phyloP scores from a whole-genome alignment of 2,888 invertebrate species.

The Drosophila sordidapex region DNA sequence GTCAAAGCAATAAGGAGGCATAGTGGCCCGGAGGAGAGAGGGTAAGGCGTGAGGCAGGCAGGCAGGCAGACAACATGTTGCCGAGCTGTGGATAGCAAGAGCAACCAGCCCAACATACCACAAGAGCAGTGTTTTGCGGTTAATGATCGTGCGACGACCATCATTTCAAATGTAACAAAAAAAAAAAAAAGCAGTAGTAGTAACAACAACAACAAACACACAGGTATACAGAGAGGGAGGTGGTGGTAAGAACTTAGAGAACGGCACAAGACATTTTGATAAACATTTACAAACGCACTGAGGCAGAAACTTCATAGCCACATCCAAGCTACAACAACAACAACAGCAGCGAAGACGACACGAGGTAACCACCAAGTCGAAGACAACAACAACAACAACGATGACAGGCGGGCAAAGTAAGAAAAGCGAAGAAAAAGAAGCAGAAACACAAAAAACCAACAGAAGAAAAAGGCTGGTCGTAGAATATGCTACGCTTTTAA shows the following conservation, averaged over 20 bases:
- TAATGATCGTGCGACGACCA: conserved; percentile 81
- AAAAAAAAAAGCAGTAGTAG: conserved; percentile 31
- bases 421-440: conserved; percentile 28
- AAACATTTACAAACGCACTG: conserved; percentile 79
- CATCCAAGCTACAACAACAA: conserved; percentile 41
- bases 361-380: conserved; percentile 53
- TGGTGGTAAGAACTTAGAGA: conserved; percentile 47
- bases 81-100: conserved; percentile 41
- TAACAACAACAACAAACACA: conserved; percentile 37
- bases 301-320: conserved; percentile 71
- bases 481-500: conserved; percentile 80
- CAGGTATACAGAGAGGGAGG: conserved; percentile 9
- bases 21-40: neutral
- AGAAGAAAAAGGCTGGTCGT: conserved; percentile 48
- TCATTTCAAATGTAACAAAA: conserved; percentile 76
- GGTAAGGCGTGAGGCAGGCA: neutral
- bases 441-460: conserved; percentile 18
- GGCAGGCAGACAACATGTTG: conserved; percentile 39
- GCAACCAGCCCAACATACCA: conserved; percentile 61
- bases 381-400: conserved; percentile 26
- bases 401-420: conserved; percentile 36
- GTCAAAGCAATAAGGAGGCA: neutral
- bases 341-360: conserved; percentile 22
- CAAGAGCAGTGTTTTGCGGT: conserved; percentile 81
- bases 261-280: conserved; percentile 79